These are phyloP conservation scores for Epirrita christyi DNA, from an alignment of 2,888 invertebrate genomes.

Conservation along the genomic window DNA sequence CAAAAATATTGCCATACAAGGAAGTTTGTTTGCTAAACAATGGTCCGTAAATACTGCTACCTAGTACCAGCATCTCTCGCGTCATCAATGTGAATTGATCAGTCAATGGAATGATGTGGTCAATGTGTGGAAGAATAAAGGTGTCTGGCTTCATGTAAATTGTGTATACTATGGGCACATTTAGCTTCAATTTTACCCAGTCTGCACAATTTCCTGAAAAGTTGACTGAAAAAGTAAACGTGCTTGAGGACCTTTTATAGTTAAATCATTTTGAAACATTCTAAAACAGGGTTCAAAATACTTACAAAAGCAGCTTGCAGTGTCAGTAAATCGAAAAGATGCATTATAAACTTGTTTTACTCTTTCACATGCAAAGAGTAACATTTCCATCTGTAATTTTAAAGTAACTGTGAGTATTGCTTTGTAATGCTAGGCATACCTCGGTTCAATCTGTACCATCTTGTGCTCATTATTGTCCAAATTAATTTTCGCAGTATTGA, in stretches of 20 bases:
- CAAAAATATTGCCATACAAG: neutral
- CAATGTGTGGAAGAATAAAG: conserved; percentile 48
- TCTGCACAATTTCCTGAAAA: conserved; percentile 68
- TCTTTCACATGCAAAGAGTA: conserved; percentile 53
- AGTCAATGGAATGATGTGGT: conserved; percentile 51
- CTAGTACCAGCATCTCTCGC: conserved; percentile 57
- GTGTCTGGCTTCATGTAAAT: conserved; percentile 55
- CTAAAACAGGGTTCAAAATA: conserved; percentile 9
- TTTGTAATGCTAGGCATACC: too few species aligned
- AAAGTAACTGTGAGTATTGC: neutral
- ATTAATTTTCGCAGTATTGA: too few species aligned
- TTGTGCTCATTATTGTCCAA: too few species aligned
- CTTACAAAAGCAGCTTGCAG: conserved; percentile 64
- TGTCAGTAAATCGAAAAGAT: conserved; percentile 58
- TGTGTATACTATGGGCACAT: conserved; percentile 70
- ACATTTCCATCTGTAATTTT: conserved; percentile 61
- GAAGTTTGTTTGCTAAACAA: conserved; percentile 52
- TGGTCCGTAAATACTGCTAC: conserved; percentile 67
- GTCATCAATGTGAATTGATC: conserved; percentile 57
- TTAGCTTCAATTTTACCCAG: conserved; percentile 71
- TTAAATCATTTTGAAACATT: neutral
- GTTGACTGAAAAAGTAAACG: conserved; percentile 10
- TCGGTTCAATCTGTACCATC: too few species aligned
- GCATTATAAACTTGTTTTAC: conserved; percentile 45
- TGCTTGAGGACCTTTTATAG: neutral